Evolutionary conservation across 1,140 invertebrate genomes (phyloP), one percentile per base, ranked within the genome.

Genomic region (Adelges cooleyi): DNA sequence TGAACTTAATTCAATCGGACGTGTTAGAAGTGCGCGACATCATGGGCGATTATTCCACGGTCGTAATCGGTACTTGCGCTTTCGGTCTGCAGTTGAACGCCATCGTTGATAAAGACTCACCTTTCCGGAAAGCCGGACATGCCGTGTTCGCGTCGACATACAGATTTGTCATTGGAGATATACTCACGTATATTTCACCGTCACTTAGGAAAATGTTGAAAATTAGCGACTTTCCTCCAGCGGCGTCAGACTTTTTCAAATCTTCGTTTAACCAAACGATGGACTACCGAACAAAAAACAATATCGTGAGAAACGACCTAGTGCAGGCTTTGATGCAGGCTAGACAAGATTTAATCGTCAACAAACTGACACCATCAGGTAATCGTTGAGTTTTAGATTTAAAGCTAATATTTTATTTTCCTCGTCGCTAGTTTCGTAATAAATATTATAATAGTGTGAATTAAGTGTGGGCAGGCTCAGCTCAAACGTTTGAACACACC

Each of bases 61-160:
- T 82, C 68, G 77, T 81, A 9, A 81, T 83, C 4, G 76, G 75
- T 11, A 75, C 74, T 1, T 80, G 78, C 69, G 77, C 77, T n/a
- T 82, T 81, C 69, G 81, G 81, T 5, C 18, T 73, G 3, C 56
- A 72, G 36, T 65, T 65, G 10, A 69, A 71, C 46, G 50, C 65
- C 11, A 74, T 82, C 9, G 72, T 73, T 50, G 74, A 80, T 71
- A 72, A 77, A 0, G 71, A 81, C 25, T 75, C 78, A 0, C 76
- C 80, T 70, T 84, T 84, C 72, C 49, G 72, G 11, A 48, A 65
- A 13, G 69, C 71, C 27, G 73, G 73, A 9, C 65, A 50, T 33
- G 66, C 62, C 22, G n/a, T 73, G 3, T 69, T 75, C 22, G n/a
- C 49, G 11, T 65, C 71, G 1, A 44, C 67, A 0, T 6, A 49